Base-by-base conservation (phyloP, 2,888 invertebrate species). In the Sesia bembeciformis region DNA sequence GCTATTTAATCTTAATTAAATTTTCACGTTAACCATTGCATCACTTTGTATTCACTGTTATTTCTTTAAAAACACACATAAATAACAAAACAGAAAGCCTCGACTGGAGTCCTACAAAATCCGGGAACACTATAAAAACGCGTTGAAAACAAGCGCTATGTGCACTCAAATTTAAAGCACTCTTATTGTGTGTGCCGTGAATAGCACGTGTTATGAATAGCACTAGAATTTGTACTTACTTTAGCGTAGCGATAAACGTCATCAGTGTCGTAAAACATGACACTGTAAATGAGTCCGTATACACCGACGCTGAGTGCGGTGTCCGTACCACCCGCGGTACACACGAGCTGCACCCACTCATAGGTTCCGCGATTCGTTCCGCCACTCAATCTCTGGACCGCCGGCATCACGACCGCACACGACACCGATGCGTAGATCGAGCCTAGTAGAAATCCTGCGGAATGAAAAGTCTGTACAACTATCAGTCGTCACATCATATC, bases 261-360 rank as follows among this genome's bases (percentile, higher is more conserved):
- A 53, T 70, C 63, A 1, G 71, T 70, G 7, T 81, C 72, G 54
- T 72, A 65, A 61, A 84, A 82, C 57, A 84, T 76, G 52, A 73
- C 83, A 61, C 75, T 81, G 60, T 68, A 74, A 23, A 86, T 66
- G 40, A 84, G 65, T 4, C 88, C 88, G 57, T 76, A 87, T n/a
- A 83, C 71, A 8, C 84, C 87, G 8, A 88, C 87, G 60, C 87
- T 87, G 46, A 88, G 78, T 0, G 82, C 78, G 0, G 86, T 85
- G 62, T 88, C 89, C 3, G 72, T 65, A 5, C 87, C 87, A 0
- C 85, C 83, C 0, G 87, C 76, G 0, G 84, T 86, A 60, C 79
- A 78, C 4, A 87, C 71, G 39, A 88, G 65, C 59, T 85, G 85
- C 3, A 80, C 70, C 87, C 86, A 86, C 64, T 82, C 80, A 42